Conservation (phyloP, 1,140 invertebrate species). For the Drosophila tristis region DNA sequence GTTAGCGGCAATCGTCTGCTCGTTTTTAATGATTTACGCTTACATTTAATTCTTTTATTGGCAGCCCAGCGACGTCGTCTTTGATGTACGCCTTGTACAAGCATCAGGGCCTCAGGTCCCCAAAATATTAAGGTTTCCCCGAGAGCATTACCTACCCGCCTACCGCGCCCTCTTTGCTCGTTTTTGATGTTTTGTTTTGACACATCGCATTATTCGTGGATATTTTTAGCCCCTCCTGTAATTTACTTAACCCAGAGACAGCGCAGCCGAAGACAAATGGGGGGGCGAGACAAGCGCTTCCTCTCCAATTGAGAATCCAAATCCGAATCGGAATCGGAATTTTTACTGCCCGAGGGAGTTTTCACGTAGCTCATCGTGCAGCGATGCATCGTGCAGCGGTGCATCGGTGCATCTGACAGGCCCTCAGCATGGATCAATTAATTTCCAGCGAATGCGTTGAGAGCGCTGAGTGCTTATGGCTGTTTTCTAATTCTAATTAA, state of each 20-base stretch:
- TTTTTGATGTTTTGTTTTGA: conserved; percentile 81
- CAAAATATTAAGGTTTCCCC: conserved; percentile 19
- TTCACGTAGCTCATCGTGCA: conserved; percentile 41
- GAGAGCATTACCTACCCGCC: conserved; percentile 17
- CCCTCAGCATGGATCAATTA: conserved; percentile 75
- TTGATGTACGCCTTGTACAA: conserved; percentile 56
- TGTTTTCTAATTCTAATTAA: conserved; percentile 66
- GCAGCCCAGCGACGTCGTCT: conserved; percentile 61
- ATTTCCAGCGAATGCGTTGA: conserved; percentile 63
- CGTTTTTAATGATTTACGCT: conserved; percentile 72
- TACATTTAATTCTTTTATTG: conserved; percentile 77
- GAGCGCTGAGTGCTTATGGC: conserved; percentile 67
- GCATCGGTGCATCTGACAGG: conserved; percentile 70
- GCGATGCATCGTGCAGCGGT: neutral
- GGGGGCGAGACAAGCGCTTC: conserved; percentile 9
- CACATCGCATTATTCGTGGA: conserved; percentile 75
- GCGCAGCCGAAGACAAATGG: neutral
- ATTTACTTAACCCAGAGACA: conserved; percentile 60
- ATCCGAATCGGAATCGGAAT: conserved; percentile 58
- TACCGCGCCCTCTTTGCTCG: conserved; percentile 24
- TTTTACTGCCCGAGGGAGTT: conserved; percentile 47
- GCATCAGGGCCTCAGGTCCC: conserved; percentile 1
- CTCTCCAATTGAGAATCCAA: neutral
- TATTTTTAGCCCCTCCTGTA: conserved; percentile 65
- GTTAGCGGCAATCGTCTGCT: conserved; percentile 54